Conservation (phyloP, 2,888 invertebrate species). For the Dryobota labecula region DNA sequence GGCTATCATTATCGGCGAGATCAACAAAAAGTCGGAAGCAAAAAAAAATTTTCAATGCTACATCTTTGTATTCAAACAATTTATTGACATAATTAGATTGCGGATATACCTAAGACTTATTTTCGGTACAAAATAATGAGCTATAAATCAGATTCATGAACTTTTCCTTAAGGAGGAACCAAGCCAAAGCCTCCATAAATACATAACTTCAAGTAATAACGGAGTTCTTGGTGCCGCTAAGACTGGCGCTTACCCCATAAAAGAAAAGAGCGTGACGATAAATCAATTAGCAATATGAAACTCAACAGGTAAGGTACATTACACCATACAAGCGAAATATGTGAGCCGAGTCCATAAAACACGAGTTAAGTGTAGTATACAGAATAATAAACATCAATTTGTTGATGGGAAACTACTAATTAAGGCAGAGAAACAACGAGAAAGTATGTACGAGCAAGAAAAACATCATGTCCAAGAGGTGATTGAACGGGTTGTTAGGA, state of each 20-base stretch:
- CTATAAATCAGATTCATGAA: slow-evolving; percentile 12
- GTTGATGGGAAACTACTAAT: slow-evolving; percentile 61
- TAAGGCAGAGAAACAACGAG: slow-evolving; percentile 54
- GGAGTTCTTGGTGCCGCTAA: slow-evolving; percentile 50
- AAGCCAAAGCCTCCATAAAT: slow-evolving; percentile 31
- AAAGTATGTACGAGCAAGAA: slow-evolving; percentile 53
- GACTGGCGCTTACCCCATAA: slow-evolving; percentile 58
- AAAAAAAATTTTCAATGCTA: slow-evolving; percentile 43
- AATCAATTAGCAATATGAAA: slow-evolving; percentile 67
- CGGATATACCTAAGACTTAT: slow-evolving; percentile 26
- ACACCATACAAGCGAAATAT: slow-evolving; percentile 46
- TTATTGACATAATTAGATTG: slow-evolving; percentile 15
- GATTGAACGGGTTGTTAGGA: slow-evolving; percentile 55
- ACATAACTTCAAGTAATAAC: slow-evolving; percentile 49
- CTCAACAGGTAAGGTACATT: slow-evolving; percentile 50
- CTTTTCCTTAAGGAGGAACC: slow-evolving; percentile 24
- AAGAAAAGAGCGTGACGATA: slow-evolving; percentile 65
- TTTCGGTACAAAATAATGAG: slow-evolving; percentile 27
- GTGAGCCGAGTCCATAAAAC: slow-evolving; percentile 56
- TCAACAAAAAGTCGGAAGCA: slow-evolving; percentile 42
- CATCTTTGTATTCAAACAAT: slow-evolving; percentile 36
- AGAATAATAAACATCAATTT: slow-evolving; percentile 50
- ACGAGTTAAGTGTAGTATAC: slow-evolving; percentile 37
- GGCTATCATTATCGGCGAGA: slow-evolving; percentile 11
- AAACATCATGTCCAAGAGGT: slow-evolving; percentile 55